Evolutionary conservation across 64 coral and sea anemone species (phyloP).

Genomic region (Montipora efflorescens): DNA sequence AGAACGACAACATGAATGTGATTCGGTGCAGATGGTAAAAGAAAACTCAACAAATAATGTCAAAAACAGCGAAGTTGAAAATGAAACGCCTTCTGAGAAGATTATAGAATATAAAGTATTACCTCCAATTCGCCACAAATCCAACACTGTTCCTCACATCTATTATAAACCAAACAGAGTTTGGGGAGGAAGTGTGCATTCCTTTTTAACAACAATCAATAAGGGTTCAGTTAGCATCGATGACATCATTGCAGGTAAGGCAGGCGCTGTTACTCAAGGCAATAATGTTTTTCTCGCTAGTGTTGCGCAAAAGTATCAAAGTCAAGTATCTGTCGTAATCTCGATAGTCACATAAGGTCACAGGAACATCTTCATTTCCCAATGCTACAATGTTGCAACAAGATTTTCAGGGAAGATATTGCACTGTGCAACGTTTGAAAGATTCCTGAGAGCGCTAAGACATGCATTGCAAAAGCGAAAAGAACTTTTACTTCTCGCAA

Average conservation of each 20-base stretch:
- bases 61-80: neutral
- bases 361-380: too few relatives aligned
- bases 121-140: conserved; percentile 15
- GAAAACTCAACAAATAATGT: neutral
- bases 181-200: conserved; percentile 20
- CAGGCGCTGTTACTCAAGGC: neutral
- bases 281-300: too few relatives aligned
- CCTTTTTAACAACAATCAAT: conserved; percentile 2
- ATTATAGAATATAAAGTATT: conserved; percentile 27
- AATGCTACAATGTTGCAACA: too few relatives aligned
- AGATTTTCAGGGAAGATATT: too few relatives aligned
- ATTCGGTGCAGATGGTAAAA: neutral
- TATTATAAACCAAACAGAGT: neutral
- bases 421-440: too few relatives aligned
- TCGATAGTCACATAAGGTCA: too few relatives aligned
- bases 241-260: conserved; percentile 3
- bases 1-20: neutral
- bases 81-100: neutral
- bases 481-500: too few relatives aligned
- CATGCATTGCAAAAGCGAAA: too few relatives aligned
- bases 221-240: neutral
- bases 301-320: too few relatives aligned
- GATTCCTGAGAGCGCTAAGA: too few relatives aligned
- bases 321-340: too few relatives aligned
- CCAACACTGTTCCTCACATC: neutral